A percentile compares a stretch with the other conserved stretches of the same genome.
Evolutionary conservation across 2,113 vertebrate species (phyloP).

Genomic region (Eretmodus cyanostictus): DNA sequence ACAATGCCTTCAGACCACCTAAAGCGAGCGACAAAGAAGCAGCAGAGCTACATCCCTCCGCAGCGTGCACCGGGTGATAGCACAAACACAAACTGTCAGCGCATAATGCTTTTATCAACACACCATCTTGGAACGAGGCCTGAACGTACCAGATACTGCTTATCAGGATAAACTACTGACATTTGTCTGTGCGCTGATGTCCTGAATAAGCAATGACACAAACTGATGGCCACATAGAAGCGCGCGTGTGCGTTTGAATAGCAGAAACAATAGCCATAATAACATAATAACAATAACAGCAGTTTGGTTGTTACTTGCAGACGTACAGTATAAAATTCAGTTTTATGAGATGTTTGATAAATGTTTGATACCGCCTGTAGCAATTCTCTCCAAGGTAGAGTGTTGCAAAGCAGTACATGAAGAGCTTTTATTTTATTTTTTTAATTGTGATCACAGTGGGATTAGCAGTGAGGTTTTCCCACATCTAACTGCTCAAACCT

Average conservation of each 20-base stretch:
- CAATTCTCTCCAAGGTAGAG: neutral
- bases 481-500: neutral
- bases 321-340: neutral
- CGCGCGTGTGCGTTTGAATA: neutral
- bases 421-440: neutral
- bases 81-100: conserved; percentile 49
- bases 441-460: neutral
- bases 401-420: neutral
- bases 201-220: conserved; percentile 40
- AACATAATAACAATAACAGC: neutral
- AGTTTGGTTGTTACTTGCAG: neutral
- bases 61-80: neutral
- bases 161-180: conserved; percentile 65
- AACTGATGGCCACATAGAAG: neutral
- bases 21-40: conserved; percentile 43
- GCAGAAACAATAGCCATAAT: neutral
- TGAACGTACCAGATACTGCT: conserved; percentile 57
- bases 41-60: conserved; percentile 22
- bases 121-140: conserved; percentile 53
- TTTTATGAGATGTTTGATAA: neutral
- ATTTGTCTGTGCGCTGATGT: conserved; percentile 40
- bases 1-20: conserved; percentile 45
- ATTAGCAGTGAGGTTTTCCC: neutral
- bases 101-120: conserved; percentile 54
- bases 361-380: neutral